These are phyloP conservation scores for Carollia perspicillata DNA, from an alignment of 2,113 vertebrate species.

Conservation along the genomic window DNA sequence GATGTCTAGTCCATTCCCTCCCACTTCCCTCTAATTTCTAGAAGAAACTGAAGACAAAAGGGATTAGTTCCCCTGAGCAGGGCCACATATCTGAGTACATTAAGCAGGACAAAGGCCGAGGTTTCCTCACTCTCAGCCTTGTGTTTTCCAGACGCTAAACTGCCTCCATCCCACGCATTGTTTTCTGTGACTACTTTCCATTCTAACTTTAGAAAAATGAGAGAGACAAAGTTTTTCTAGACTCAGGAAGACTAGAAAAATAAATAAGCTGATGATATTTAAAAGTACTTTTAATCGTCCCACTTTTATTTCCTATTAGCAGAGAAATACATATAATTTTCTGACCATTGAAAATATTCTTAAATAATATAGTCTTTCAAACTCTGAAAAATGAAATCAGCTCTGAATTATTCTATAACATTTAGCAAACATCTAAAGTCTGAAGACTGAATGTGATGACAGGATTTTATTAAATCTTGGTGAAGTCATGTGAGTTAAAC, in stretches of 20 bases:
- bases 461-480: constrained; percentile 64
- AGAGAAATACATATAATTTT: constrained; percentile 16
- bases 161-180: neutral
- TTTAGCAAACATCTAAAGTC: constrained; percentile 38
- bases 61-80: neutral
- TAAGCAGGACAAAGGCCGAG: neutral
- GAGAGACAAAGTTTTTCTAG: neutral
- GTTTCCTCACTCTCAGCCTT: neutral
- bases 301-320: neutral
- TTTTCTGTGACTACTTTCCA: neutral
- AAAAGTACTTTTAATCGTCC: neutral
- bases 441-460: constrained; percentile 50
- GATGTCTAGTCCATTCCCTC: neutral
- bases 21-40: neutral
- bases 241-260: neutral
- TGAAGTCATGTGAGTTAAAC: constrained; percentile 37
- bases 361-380: constrained; percentile 8
- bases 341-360: constrained; percentile 42
- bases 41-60: neutral
- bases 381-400: constrained; percentile 41
- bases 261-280: neutral
- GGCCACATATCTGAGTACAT: neutral
- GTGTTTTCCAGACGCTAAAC: neutral
- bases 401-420: constrained; percentile 38
- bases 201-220: constrained; percentile 6